phyloP scores from a whole-genome alignment of 2,113 vertebrate species.

The Stigmatopora argus region DNA sequence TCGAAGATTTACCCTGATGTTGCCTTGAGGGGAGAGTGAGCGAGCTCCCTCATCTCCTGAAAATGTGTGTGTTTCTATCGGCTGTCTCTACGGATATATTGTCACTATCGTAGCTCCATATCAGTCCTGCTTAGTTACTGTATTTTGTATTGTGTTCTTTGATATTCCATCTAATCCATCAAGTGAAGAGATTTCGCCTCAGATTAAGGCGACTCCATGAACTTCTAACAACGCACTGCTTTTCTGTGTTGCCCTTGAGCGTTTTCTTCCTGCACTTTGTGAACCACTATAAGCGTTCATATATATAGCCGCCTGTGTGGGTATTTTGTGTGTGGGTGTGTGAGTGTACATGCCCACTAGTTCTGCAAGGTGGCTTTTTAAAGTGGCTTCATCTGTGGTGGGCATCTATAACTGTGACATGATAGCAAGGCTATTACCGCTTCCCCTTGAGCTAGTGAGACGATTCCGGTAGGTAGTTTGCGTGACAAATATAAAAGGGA shows the following conservation, averaged over 20 bases:
- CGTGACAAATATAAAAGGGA: conserved; percentile 20
- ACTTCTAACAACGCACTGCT: conserved; percentile 50
- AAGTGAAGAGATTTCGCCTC: conserved; percentile 66
- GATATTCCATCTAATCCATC: conserved; percentile 71
- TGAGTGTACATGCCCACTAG: conserved; percentile 33
- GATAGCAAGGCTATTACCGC: conserved; percentile 23
- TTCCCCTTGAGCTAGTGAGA: conserved; percentile 24
- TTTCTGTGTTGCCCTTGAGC: conserved; percentile 47
- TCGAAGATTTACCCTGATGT: conserved; percentile 68
- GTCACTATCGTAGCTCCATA: conserved; percentile 59
- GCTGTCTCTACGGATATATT: conserved; percentile 47
- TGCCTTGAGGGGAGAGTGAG: conserved; percentile 64
- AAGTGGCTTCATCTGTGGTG: conserved; percentile 21
- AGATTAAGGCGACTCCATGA: conserved; percentile 66
- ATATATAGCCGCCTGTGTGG: background rate
- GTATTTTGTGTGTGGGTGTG: background rate
- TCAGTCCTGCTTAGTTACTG: conserved; percentile 62
- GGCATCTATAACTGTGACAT: conserved; percentile 32
- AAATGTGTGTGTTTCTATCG: conserved; percentile 40
- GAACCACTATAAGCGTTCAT: background rate
- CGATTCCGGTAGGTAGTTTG: conserved; percentile 22
- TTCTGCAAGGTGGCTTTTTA: conserved; percentile 28
- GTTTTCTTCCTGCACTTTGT: conserved; percentile 29
- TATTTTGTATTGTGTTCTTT: conserved; percentile 66
- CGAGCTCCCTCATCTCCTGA: conserved; percentile 45